Conservation (phyloP, 92 coral and sea anemone genomes). For the Porites rus region DNA sequence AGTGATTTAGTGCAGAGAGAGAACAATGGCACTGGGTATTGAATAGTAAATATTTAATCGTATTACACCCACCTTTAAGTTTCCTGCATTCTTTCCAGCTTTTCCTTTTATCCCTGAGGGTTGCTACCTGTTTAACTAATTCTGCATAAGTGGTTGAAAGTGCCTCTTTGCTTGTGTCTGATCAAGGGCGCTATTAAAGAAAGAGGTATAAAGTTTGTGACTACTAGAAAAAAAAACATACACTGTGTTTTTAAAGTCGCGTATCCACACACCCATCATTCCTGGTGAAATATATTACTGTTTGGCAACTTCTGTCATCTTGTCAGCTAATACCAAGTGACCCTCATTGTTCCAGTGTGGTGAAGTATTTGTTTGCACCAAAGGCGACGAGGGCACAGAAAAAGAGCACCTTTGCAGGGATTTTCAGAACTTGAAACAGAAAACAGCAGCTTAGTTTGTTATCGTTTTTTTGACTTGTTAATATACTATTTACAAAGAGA, state of each 20-base stretch:
- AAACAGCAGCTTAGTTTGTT: slow-evolving; percentile 17
- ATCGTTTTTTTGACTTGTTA: not conserved
- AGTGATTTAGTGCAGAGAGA: no score
- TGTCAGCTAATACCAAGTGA: slow-evolving; percentile 16
- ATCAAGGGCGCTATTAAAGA: not conserved
- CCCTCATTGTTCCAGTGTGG: slow-evolving; percentile 15
- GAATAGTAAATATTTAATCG: no score
- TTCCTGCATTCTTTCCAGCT: slow-evolving; percentile 12
- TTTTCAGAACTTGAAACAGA: slow-evolving; percentile 17
- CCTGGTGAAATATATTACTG: not conserved
- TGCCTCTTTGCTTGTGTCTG: not conserved
- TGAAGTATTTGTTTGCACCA: slow-evolving; percentile 13
- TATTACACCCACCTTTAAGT: slow-evolving; percentile 6
- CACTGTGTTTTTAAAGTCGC: not conserved
- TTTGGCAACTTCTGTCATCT: slow-evolving; percentile 10
- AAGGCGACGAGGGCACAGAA: slow-evolving; percentile 7
- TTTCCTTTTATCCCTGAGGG: slow-evolving; percentile 3
- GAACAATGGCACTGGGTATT: no score
- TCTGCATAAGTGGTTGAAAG: not conserved
- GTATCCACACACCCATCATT: not conserved
- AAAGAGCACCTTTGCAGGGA: slow-evolving; percentile 17
- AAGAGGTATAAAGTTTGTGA: not conserved
- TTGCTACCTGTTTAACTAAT: slow-evolving; percentile 11
- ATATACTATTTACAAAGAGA: slow-evolving; percentile 6
- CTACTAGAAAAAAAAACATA: not conserved